Conservation (phyloP, 2,113 vertebrate species). For the Falcunculus frontatus region DNA sequence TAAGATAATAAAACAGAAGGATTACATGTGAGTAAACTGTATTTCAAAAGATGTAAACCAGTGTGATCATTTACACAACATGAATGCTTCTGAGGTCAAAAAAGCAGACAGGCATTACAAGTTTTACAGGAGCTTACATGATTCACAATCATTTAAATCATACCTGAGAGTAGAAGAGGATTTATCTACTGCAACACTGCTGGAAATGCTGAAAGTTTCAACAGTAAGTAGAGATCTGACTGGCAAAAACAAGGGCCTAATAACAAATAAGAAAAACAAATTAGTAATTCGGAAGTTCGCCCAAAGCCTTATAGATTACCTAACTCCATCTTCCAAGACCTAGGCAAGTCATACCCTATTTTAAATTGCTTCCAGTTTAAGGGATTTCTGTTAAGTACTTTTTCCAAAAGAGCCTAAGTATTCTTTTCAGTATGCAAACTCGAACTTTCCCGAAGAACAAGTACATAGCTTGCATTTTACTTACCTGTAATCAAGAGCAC, state of each 20-base stretch:
- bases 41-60: background rate
- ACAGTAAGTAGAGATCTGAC: slow-evolving; percentile 87
- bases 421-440: background rate
- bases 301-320: background rate
- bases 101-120: background rate
- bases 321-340: background rate
- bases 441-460: background rate
- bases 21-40: background rate
- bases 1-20: background rate
- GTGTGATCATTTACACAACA: background rate
- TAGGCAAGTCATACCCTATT: background rate
- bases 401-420: background rate
- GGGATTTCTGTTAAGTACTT: background rate
- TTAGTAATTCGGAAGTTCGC: background rate
- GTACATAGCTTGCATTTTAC: background rate
- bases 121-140: background rate
- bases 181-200: slow-evolving; percentile 89
- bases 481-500: slow-evolving; percentile 94
- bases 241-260: slow-evolving; percentile 91
- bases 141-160: background rate
- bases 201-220: slow-evolving; percentile 97
- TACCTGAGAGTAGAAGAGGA: slow-evolving; percentile 94
- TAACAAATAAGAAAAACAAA: background rate
- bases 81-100: background rate
- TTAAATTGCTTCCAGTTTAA: background rate